Conservation (phyloP, 2,113 vertebrate species). For the Scolopax mira region DNA sequence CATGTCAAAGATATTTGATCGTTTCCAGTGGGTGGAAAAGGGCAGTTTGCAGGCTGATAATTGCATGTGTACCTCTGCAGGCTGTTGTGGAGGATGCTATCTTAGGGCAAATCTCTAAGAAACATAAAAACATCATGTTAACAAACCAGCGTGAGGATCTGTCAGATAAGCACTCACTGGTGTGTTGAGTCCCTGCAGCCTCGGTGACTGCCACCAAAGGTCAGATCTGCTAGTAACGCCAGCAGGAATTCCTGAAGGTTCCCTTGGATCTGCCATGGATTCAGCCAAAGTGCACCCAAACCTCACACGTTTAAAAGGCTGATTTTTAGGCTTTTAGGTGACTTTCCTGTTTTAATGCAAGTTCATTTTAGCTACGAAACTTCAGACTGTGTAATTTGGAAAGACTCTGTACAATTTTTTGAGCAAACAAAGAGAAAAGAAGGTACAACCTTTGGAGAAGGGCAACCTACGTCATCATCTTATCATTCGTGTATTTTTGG, state of each 20-base stretch:
- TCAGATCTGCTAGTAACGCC: rapidly evolving
- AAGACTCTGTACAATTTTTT: not conserved
- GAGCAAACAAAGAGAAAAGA: not conserved
- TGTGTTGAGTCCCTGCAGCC: not conserved
- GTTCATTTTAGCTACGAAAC: not conserved
- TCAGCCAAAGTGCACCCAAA: not conserved
- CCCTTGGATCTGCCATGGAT: not conserved
- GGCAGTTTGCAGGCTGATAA: not conserved
- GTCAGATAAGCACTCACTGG: not conserved
- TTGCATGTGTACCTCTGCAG: not conserved
- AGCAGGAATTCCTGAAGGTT: not conserved
- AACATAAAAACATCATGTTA: not conserved
- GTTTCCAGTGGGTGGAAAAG: not conserved
- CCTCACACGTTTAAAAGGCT: not conserved
- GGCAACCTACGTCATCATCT: not conserved
- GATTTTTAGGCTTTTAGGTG: not conserved
- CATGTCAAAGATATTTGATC: not conserved
- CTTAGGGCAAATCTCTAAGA: not conserved
- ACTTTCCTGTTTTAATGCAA: not conserved
- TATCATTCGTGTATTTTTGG: not conserved
- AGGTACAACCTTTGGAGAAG: not conserved
- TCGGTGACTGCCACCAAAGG: not conserved
- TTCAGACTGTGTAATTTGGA: not conserved
- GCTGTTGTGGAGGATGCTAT: not conserved
- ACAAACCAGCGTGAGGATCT: not conserved